Percentiles rank a stretch among this genome's conserved stretches.
phyloP scores from a whole-genome alignment of 2,113 vertebrate species.

The Thymallus thymallus region DNA sequence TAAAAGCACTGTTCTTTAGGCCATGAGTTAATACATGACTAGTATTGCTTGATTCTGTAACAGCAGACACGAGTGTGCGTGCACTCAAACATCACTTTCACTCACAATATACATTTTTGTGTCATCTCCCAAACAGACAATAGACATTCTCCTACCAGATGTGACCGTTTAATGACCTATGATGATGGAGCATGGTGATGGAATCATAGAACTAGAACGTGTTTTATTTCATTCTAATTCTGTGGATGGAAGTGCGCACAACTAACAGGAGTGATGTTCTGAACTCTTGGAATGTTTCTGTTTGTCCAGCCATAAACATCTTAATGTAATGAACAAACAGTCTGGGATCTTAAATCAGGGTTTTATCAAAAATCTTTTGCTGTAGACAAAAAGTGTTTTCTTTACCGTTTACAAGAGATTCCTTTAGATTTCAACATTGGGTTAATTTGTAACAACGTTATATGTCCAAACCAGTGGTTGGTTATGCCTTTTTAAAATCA shows the following conservation, averaged over 20 bases:
- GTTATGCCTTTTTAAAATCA: too few relatives aligned
- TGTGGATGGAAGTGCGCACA: not conserved
- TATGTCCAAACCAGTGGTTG: too few relatives aligned
- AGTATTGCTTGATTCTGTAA: constrained; percentile 8
- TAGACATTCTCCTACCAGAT: not conserved
- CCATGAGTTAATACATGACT: constrained; percentile 3
- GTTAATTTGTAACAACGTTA: too few relatives aligned
- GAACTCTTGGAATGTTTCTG: not conserved
- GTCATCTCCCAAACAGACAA: not conserved
- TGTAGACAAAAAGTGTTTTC: not conserved
- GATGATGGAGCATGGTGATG: not conserved
- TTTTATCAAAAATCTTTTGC: not conserved
- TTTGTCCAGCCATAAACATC: not conserved
- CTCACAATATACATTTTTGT: not conserved
- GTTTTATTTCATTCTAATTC: not conserved
- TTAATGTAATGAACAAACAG: not conserved
- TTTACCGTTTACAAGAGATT: not conserved
- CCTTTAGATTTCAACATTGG: not conserved
- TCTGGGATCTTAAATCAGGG: not conserved
- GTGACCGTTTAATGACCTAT: not conserved
- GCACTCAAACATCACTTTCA: constrained; percentile 35
- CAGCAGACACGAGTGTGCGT: not conserved
- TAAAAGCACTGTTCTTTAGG: constrained; percentile 1
- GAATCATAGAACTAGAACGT: not conserved
- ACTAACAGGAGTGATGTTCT: not conserved